phyloP scores from a whole-genome alignment of 2,888 invertebrate species.

The Odontocolon sp. region DNA sequence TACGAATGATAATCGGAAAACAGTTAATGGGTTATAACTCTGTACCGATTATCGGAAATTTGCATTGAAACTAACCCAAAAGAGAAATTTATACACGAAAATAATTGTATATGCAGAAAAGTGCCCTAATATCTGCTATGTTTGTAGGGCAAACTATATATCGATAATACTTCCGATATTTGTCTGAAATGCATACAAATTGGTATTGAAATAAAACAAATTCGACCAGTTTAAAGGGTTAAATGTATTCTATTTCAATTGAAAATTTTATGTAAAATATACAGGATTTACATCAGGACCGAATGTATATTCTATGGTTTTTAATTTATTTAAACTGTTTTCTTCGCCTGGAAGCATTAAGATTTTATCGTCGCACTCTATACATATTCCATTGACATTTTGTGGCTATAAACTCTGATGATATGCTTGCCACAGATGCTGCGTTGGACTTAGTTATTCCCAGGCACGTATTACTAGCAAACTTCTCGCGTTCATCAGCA shows the following conservation, averaged over 20 bases:
- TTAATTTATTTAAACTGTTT: too few species aligned
- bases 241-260: too few species aligned
- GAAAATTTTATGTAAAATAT: too few species aligned
- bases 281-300: too few species aligned
- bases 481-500: conserved; percentile 13
- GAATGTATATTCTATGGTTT: too few species aligned
- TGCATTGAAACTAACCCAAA: neutral
- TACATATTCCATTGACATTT: too few species aligned
- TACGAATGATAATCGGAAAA: neutral
- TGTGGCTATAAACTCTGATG: neutral
- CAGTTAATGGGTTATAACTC: conserved; percentile 10
- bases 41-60: neutral
- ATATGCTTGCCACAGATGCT: neutral
- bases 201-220: too few species aligned
- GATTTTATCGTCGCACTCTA: neutral
- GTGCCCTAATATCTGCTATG: neutral
- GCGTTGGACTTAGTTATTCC: neutral
- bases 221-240: too few species aligned
- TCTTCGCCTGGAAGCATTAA: too few species aligned
- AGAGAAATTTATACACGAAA: neutral
- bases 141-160: neutral
- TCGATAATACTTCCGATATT: too few species aligned
- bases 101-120: neutral
- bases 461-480: neutral
- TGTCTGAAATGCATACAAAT: too few species aligned